These are phyloP conservation scores for Dexiosoma caninum DNA, from an alignment of 2,888 invertebrate genomes.

Conservation along the genomic window DNA sequence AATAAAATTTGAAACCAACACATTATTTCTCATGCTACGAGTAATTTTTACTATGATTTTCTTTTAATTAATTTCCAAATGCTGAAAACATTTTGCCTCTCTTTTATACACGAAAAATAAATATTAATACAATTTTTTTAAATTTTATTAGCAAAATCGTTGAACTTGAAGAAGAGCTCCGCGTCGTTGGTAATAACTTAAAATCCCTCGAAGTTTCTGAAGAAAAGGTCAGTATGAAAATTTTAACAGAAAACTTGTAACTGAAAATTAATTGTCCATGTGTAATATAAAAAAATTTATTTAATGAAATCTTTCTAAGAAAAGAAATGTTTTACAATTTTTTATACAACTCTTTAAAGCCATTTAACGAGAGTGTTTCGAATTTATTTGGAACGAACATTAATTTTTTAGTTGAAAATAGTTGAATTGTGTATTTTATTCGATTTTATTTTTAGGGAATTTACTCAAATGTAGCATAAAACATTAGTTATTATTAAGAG, in stretches of 20 bases:
- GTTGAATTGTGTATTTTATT: too few species aligned
- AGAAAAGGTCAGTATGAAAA: conserved; percentile 90
- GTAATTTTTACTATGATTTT: conserved; percentile 9
- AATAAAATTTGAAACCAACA: too few species aligned
- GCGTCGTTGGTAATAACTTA: conserved; percentile 99
- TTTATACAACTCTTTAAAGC: background rate
- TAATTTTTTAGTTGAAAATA: too few species aligned
- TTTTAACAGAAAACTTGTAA: conserved; percentile 24
- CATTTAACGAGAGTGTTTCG: too few species aligned
- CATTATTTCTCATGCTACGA: too few species aligned
- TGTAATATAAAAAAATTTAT: conserved; percentile 18
- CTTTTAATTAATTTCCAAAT: background rate
- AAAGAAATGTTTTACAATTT: conserved; percentile 14
- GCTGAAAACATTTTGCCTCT: conserved; percentile 31
- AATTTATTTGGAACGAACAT: too few species aligned
- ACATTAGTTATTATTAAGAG: too few species aligned
- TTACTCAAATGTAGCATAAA: too few species aligned
- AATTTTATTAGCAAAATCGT: conserved; percentile 93
- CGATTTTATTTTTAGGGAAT: too few species aligned
- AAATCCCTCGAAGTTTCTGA: conserved; percentile 99
- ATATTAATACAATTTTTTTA: conserved; percentile 39
- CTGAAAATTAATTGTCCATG: conserved; percentile 4
- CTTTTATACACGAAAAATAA: background rate
- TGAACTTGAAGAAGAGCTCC: conserved; percentile 99
- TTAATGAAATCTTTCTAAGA: conserved; percentile 12